Percentiles rank a stretch among this genome's conserved stretches.
phyloP scores from a whole-genome alignment of 2,888 invertebrate species.

The Buathra laborator region DNA sequence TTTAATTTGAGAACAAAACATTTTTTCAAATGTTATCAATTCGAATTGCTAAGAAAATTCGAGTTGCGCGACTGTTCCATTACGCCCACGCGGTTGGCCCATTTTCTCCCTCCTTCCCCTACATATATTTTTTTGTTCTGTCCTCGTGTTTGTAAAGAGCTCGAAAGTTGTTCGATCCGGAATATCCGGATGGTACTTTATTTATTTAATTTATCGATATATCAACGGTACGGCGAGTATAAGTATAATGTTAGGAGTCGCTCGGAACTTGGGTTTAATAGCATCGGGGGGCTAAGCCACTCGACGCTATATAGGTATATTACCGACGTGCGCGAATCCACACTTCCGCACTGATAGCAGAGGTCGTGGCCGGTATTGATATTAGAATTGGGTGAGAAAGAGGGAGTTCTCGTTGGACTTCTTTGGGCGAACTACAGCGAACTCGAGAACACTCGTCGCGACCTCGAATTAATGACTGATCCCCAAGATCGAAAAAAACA shows the following conservation, averaged over 20 bases:
- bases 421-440: background rate
- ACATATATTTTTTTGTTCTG: no score
- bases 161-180: background rate
- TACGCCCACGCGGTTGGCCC: no score
- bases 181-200: background rate
- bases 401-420: background rate
- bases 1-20: no score
- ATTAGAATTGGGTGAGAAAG: background rate
- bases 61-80: no score
- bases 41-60: no score
- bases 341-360: background rate
- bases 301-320: conserved; percentile 21
- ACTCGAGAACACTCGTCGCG: background rate
- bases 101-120: no score
- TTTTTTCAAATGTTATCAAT: no score
- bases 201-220: conserved; percentile 33
- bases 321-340: conserved; percentile 13
- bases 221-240: background rate
- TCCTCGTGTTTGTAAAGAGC: no score
- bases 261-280: conserved; percentile 40
- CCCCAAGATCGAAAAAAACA: conserved; percentile 14
- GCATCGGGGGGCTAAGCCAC: conserved; percentile 33
- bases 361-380: background rate
- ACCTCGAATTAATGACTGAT: conserved; percentile 9
- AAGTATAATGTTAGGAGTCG: background rate